Conservation (phyloP, 2,113 vertebrate species). For the Apistogramma diplotaenia region DNA sequence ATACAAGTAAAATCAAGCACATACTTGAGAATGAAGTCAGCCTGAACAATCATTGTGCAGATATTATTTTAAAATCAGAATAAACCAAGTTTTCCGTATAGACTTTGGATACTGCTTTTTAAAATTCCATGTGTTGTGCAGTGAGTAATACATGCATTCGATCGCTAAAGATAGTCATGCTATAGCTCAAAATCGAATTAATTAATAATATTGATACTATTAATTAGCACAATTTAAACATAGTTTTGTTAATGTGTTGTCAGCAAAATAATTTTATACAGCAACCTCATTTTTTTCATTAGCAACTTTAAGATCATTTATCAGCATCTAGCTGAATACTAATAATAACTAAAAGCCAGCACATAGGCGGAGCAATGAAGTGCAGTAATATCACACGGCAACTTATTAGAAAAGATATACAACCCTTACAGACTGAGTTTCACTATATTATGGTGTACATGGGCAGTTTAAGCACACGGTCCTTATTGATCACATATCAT, state of each 20-base stretch:
- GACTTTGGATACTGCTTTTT: not conserved
- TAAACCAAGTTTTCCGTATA: not conserved
- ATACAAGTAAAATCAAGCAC: not conserved
- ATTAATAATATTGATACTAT: not conserved
- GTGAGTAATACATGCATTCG: not conserved
- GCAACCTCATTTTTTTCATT: not conserved
- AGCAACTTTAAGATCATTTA: too few relatives aligned
- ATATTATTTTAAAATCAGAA: not conserved
- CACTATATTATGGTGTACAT: not conserved
- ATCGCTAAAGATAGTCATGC: too few relatives aligned
- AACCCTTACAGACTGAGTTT: not conserved
- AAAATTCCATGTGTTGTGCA: not conserved
- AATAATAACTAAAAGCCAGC: not conserved
- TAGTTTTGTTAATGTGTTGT: not conserved
- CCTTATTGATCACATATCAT: conserved; percentile 46
- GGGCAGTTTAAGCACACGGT: not conserved
- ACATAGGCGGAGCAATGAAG: not conserved
- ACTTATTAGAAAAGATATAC: not conserved
- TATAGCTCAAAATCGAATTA: not conserved
- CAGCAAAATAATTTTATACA: not conserved
- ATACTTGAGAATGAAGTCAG: not conserved
- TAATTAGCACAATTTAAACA: not conserved
- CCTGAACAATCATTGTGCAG: not conserved
- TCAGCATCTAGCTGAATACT: not conserved
- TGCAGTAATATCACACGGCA: not conserved